Evolutionary conservation across 1,140 invertebrate species (phyloP), one percentile per base, ranked within the genome.

Genomic region (Brachionus rubens): DNA sequence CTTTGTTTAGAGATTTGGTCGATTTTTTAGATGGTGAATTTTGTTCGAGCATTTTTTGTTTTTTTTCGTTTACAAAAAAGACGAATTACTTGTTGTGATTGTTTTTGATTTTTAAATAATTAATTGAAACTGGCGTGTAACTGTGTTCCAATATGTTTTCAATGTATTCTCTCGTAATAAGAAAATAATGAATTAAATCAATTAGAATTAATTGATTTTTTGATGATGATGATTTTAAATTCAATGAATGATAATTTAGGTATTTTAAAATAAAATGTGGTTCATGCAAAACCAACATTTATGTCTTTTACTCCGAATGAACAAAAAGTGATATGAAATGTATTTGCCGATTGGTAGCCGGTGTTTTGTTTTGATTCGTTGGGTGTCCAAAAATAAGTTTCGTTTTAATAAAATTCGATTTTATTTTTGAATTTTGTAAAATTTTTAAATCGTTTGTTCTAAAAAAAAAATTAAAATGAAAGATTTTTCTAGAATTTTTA

Each of bases 241-340:
- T n/a, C n/a, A n/a, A n/a, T n/a, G n/a, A n/a, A n/a, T n/a, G 9
- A 36, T 36, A 65, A 14, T 26, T 43, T 65, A 24, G 19, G 19
- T 43, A 24, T 65, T 41, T 65, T 19, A 19, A 19, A 12, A 43
- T 65, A 9, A 41, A 65, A 65, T 65, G 59, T 65, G 59, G 59
- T 65, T 65, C 59, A 65, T 65, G 40, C 19, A 65, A 65, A 65
- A 65, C 59, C 59, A 65, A 65, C 59, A 65, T 65, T 33, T 59
- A 59, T 33, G 54, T 59, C 16, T 19, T 33, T 12, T n/a, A n/a
- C n/a, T n/a, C n/a, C n/a, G n/a, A n/a, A n/a, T n/a, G n/a, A n/a
- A n/a, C n/a, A n/a, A n/a, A n/a, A n/a, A n/a, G n/a, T n/a, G n/a
- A n/a, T n/a, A n/a, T n/a, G n/a, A n/a, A n/a, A n/a, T n/a, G n/a